Conservation (phyloP, 1,140 invertebrate genomes). For the Rhysida immarginata region DNA sequence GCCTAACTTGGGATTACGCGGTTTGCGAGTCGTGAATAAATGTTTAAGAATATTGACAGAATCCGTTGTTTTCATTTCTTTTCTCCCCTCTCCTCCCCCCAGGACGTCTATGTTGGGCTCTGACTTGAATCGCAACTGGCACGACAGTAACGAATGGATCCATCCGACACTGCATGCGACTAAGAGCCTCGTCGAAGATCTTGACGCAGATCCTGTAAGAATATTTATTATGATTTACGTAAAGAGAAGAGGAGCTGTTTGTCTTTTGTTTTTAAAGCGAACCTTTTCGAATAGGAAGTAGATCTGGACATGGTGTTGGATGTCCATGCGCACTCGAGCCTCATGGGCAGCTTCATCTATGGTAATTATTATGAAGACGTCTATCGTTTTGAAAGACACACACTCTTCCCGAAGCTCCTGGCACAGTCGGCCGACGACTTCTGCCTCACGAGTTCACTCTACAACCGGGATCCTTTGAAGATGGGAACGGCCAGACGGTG, state of each 20-base stretch:
- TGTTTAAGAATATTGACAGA: no score
- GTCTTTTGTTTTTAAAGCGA: neutral
- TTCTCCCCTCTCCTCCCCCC: no score
- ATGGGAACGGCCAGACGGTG: slow-evolving; percentile 71
- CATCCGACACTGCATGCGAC: slow-evolving; percentile 76
- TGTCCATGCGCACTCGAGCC: slow-evolving; percentile 79
- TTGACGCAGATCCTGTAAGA: slow-evolving; percentile 34
- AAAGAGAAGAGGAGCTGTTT: neutral
- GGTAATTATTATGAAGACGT: slow-evolving; percentile 93
- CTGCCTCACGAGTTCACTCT: slow-evolving; percentile 61
- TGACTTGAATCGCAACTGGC: slow-evolving; percentile 84
- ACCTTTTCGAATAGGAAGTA: slow-evolving; percentile 39
- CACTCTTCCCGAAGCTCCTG: slow-evolving; percentile 78
- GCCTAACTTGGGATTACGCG: no score
- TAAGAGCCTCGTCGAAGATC: slow-evolving; percentile 54
- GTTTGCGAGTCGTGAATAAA: no score
- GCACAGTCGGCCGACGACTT: slow-evolving; percentile 71
- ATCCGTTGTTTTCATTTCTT: no score
- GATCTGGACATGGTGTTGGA: slow-evolving; percentile 87
- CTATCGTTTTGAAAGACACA: slow-evolving; percentile 67
- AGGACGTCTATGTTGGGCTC: slow-evolving; percentile 76
- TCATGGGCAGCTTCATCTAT: slow-evolving; percentile 86
- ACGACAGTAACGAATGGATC: slow-evolving; percentile 67
- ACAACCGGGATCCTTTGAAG: slow-evolving; percentile 73
- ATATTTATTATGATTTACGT: no score